Percentiles rank a stretch among this genome's conserved stretches.
Conservation (phyloP, 2,888 invertebrate species). For the Rhagium mordax region DNA sequence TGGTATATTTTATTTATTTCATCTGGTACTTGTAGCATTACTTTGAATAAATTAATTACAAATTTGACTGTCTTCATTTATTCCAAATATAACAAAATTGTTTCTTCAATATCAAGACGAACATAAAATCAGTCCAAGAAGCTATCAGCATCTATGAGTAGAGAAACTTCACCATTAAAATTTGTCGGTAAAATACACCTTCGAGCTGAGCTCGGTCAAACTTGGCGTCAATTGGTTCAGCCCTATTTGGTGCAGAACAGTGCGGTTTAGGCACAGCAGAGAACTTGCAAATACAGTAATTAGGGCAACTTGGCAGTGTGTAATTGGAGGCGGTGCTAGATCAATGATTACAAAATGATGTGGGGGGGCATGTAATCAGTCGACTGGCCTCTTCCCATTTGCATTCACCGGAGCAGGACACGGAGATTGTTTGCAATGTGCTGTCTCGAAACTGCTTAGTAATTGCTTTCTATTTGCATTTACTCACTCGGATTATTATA, state of each 20-base stretch:
- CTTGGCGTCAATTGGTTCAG: constrained; percentile 17
- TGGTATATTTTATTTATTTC: no score
- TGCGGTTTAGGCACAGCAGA: constrained; percentile 24
- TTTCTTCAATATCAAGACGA: neutral
- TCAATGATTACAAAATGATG: constrained; percentile 53
- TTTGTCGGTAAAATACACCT: neutral
- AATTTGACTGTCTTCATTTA: no score
- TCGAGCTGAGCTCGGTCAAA: constrained; percentile 26
- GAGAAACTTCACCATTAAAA: neutral
- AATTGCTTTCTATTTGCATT: constrained; percentile 38
- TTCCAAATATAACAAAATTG: no score
- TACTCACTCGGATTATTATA: constrained; percentile 25
- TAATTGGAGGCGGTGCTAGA: constrained; percentile 48
- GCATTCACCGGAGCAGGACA: constrained; percentile 38
- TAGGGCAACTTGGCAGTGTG: constrained; percentile 50
- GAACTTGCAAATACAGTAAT: constrained; percentile 47
- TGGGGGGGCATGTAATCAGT: constrained; percentile 49
- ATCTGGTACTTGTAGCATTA: no score
- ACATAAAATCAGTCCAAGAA: neutral
- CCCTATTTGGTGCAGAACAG: constrained; percentile 8
- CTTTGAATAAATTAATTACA: no score
- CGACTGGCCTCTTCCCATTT: constrained; percentile 48
- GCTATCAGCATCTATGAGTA: neutral
- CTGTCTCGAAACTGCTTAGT: constrained; percentile 32
- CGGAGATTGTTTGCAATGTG: constrained; percentile 36